Conservation (phyloP, 2,888 invertebrate species). For the Lysandra bellargus region DNA sequence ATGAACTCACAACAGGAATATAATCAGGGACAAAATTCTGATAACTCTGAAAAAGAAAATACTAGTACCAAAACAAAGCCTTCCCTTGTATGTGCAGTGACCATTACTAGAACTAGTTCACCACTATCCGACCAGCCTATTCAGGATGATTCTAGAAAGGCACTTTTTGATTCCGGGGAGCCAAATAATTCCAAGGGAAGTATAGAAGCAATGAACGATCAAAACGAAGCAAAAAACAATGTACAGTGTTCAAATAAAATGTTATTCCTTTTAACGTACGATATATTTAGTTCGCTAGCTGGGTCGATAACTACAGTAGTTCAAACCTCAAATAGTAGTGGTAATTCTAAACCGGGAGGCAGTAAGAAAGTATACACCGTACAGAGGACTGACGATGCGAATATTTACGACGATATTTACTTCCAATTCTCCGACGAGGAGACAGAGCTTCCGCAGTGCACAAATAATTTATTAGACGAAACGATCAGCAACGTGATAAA, state of each 20-base stretch:
- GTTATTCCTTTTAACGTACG: conserved; percentile 84
- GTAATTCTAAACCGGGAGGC: conserved; percentile 75
- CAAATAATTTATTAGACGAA: conserved; percentile 67
- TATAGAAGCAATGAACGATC: conserved; percentile 89
- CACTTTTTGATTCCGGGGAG: conserved; percentile 65
- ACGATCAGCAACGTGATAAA: conserved; percentile 79
- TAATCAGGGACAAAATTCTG: conserved; percentile 59
- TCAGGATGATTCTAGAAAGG: conserved; percentile 68
- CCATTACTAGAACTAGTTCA: conserved; percentile 60
- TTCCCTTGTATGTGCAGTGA: conserved; percentile 67
- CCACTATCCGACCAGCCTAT: conserved; percentile 59
- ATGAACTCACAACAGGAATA: conserved; percentile 67
- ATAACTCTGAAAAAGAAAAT: conserved; percentile 62
- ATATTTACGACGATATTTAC: conserved; percentile 73
- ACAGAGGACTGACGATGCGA: conserved; percentile 61
- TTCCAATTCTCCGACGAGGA: conserved; percentile 82
- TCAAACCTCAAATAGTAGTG: conserved; percentile 69
- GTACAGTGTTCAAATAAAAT: conserved; percentile 62
- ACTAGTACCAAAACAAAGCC: conserved; percentile 62
- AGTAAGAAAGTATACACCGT: conserved; percentile 74
- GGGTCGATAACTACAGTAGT: conserved; percentile 72
- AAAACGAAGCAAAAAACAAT: conserved; percentile 84
- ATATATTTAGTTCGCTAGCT: conserved; percentile 83
- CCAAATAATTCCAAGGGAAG: conserved; percentile 60
- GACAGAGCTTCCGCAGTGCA: conserved; percentile 76